Conservation (phyloP, 2,797 vertebrate genomes). For the Anas capensis region DNA sequence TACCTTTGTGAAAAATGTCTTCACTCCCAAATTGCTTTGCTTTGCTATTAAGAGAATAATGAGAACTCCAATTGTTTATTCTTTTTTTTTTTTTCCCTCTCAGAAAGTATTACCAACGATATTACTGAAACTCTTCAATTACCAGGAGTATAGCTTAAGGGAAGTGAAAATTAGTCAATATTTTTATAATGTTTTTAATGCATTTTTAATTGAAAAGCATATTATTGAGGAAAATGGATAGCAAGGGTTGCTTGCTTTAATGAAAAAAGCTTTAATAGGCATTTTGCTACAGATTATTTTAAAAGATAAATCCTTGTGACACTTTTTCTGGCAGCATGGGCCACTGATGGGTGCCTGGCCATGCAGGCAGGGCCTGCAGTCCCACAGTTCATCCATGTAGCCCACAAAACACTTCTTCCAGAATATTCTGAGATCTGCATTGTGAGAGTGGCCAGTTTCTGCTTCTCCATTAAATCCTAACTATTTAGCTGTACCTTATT, state of each 20-base stretch:
- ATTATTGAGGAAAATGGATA: slow-evolving; percentile 55
- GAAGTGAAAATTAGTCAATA: slow-evolving; percentile 60
- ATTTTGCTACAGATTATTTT: not conserved
- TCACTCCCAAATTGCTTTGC: slow-evolving; percentile 31
- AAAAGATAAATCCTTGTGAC: not conserved
- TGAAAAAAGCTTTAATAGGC: slow-evolving; percentile 43
- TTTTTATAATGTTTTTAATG: slow-evolving; percentile 54
- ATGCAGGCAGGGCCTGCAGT: not conserved
- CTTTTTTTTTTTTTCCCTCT: not conserved
- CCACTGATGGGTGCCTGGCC: not conserved
- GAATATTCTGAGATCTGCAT: not conserved
- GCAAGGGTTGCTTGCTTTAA: slow-evolving; percentile 30
- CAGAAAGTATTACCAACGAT: slow-evolving; percentile 17
- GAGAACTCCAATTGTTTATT: slow-evolving; percentile 47
- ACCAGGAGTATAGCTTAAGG: slow-evolving; percentile 42
- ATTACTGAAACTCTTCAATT: slow-evolving; percentile 47
- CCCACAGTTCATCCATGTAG: not conserved
- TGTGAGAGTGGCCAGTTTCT: not conserved
- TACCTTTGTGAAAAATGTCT: slow-evolving; percentile 59
- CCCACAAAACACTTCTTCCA: not conserved
- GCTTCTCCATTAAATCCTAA: not conserved
- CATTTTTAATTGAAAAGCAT: slow-evolving; percentile 63
- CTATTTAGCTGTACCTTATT: not conserved
- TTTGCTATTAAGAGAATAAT: slow-evolving; percentile 60
- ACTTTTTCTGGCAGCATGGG: not conserved